Percentiles rank a stretch among this genome's conserved stretches.
These are phyloP conservation scores for Psammodynastes pulverulentus DNA, from an alignment of 2,113 vertebrate genomes.

Conservation along the genomic window DNA sequence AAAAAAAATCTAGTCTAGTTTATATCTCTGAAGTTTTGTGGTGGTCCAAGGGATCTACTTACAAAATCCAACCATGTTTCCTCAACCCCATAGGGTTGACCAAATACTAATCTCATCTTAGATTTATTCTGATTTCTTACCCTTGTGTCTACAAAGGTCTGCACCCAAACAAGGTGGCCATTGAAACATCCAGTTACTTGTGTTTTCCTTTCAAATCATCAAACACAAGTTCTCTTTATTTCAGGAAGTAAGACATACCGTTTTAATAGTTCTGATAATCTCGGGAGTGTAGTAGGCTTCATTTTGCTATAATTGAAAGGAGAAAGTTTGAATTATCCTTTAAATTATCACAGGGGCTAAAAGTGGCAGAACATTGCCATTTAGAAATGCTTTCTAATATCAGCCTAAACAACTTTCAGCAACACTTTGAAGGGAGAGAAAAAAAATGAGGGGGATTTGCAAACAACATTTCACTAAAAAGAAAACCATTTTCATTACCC, in stretches of 20 bases:
- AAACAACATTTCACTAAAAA: slow-evolving; percentile 17
- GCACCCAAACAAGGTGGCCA: slow-evolving; percentile 3
- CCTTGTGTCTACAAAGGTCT: background rate
- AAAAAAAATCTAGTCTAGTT: background rate
- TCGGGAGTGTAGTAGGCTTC: slow-evolving; percentile 5
- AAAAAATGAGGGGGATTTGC: background rate
- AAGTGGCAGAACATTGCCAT: slow-evolving; percentile 32
- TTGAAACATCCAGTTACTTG: slow-evolving; percentile 22
- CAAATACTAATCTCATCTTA: background rate
- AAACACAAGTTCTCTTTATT: slow-evolving; percentile 22
- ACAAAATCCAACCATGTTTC: slow-evolving; percentile 27
- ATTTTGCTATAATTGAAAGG: slow-evolving; percentile 36
- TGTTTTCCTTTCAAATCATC: slow-evolving; percentile 15
- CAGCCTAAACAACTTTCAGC: slow-evolving; percentile 31
- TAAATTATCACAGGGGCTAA: slow-evolving; percentile 18
- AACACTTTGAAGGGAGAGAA: background rate
- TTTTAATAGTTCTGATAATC: slow-evolving; percentile 33
- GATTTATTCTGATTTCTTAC: background rate
- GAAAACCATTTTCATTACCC: slow-evolving; percentile 9
- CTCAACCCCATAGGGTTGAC: background rate
- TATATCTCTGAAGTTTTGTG: background rate
- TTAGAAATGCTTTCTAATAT: slow-evolving; percentile 29
- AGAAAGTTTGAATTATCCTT: slow-evolving; percentile 40
- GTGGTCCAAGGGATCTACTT: background rate
- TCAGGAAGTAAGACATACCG: background rate